A percentile compares a stretch with the other conserved stretches of the same genome.
These are phyloP conservation scores for Pollimyrus isidori DNA, from an alignment of 2,113 vertebrate genomes.

Conservation along the genomic window DNA sequence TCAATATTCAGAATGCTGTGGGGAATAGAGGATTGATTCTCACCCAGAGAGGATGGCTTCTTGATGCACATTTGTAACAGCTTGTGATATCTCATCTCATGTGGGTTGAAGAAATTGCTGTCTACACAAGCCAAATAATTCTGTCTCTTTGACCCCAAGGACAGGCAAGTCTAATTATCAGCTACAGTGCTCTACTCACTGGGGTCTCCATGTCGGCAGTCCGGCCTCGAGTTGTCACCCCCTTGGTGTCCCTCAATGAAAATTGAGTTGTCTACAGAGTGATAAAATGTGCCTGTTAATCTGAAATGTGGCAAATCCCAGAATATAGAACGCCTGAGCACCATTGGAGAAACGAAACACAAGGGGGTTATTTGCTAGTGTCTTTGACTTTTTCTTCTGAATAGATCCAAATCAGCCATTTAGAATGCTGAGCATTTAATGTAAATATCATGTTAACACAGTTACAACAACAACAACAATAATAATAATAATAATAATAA, in stretches of 20 bases:
- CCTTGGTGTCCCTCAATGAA: conserved; percentile 54
- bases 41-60: conserved; percentile 50
- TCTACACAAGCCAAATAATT: conserved; percentile 79
- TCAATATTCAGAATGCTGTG: conserved; percentile 69
- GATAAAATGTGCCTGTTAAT: conserved; percentile 62
- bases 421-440: neutral
- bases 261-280: conserved; percentile 63
- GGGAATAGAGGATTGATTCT: conserved; percentile 63
- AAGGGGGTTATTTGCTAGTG: neutral
- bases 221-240: conserved; percentile 57
- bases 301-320: conserved; percentile 52
- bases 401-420: conserved; percentile 15
- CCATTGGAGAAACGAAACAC: conserved; percentile 18
- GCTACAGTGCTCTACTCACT: conserved; percentile 59
- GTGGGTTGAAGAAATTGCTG: conserved; percentile 82
- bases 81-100: conserved; percentile 75
- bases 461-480: neutral
- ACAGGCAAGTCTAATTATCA: conserved; percentile 79
- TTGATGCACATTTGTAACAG: conserved; percentile 72
- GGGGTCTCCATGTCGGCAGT: conserved; percentile 52
- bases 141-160: conserved; percentile 63
- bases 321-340: conserved; percentile 27
- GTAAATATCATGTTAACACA: neutral
- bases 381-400: conserved; percentile 12
- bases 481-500: neutral